phyloP scores from a whole-genome alignment of 2,888 invertebrate species.

The Ommatoiulus sabulosus region DNA sequence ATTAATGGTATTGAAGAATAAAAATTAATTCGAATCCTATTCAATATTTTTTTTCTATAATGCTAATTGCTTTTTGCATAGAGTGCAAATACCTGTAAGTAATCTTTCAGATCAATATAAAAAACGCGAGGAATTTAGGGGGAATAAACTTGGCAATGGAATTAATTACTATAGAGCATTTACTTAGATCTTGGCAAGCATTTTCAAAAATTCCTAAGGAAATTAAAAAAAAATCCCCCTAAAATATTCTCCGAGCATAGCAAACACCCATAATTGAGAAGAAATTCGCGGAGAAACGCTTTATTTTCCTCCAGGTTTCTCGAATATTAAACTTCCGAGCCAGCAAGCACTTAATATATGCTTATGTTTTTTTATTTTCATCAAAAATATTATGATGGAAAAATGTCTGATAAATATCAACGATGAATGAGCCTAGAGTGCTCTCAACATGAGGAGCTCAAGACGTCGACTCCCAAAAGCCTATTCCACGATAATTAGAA shows the following conservation, averaged over 20 bases:
- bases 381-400: conserved; percentile 38
- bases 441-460: background rate
- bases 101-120: background rate
- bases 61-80: no score
- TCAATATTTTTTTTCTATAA: no score
- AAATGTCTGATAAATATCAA: conserved; percentile 43
- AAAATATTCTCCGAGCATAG: background rate
- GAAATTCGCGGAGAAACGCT: background rate
- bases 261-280: conserved; percentile 23
- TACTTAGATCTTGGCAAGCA: background rate
- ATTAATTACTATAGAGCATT: conserved; percentile 16
- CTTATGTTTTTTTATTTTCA: conserved; percentile 30
- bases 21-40: no score
- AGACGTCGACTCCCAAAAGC: conserved; percentile 11
- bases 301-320: conserved; percentile 21
- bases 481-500: conserved; percentile 43
- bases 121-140: background rate
- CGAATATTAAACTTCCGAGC: conserved; percentile 33
- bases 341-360: conserved; percentile 27
- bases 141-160: background rate
- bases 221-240: background rate
- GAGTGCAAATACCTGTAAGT: background rate
- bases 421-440: conserved; percentile 36
- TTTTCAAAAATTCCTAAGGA: background rate
- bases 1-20: no score